Evolutionary conservation across 2,113 vertebrate genomes (phyloP), one percentile per base, ranked within the genome.

Genomic region (Tachycineta bicolor): DNA sequence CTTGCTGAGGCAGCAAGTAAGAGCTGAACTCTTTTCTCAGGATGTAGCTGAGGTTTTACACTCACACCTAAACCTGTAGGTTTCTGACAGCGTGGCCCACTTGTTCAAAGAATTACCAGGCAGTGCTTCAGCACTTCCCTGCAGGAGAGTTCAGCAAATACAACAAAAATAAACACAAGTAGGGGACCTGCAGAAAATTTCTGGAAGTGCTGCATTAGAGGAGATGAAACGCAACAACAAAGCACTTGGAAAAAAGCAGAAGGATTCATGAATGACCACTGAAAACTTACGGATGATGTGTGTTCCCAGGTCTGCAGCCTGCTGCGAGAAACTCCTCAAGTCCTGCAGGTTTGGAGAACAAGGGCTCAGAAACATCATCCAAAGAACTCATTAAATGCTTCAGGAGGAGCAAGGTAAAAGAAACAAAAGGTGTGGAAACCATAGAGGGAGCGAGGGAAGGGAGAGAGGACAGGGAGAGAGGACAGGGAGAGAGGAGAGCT

Each of bases 361-460:
- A 83, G 20, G 39, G 79, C 71, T 85, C 94, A 5, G 80, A 94
- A 86, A 58, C 81, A 39, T 82, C 86, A 19, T 17, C 93, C 41
- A 94, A 95, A 83, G 97, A 97, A 73, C 33, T 94, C 41, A 67
- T n/a, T 9, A 98, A 97, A 87, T 84, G 87, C 71, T 98, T 98
- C 89, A 97, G 95, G 84, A 98, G 98, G 93, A 98, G 97, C 95
- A 98, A 98, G 98, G 98, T 98, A 97, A 97, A 53, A 50, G 22
- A n/a, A 76, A 75, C 4, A 25, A 47, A 52, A 77, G 41, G 25
- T 43, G 17, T 9, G 39, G 67, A 37, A 65, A 75, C 44, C 0
- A 1, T 6, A 43, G 26, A 29, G 24, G 34, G 31, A 44, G 52
- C 37, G 75, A 49, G 50, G 19, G 37, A 10, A 37, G 37, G 37